A percentile compares a stretch with the other conserved stretches of the same genome.
Evolutionary conservation across 2,797 vertebrate genomes (phyloP).

Genomic region (Sparidentex hasta): DNA sequence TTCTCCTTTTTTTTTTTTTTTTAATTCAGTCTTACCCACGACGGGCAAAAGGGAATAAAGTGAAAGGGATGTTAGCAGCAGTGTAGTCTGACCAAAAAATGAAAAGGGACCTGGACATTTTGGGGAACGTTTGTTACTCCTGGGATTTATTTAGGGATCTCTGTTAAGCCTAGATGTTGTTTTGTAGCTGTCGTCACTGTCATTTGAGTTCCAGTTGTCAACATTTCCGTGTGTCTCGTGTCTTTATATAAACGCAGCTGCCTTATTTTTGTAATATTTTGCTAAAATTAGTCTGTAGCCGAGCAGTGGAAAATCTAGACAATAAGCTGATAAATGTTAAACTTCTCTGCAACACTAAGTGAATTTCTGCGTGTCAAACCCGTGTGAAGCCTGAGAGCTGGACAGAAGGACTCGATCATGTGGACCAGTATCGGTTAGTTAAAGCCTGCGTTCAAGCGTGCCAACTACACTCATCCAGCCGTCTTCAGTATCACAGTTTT

Average conservation of each 20-base stretch:
- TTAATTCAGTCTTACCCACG: slow-evolving; percentile 46
- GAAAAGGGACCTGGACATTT: slow-evolving; percentile 54
- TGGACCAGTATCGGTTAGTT: slow-evolving; percentile 45
- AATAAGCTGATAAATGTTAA: slow-evolving; percentile 45
- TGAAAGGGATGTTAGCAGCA: slow-evolving; percentile 39
- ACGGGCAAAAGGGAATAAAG: slow-evolving; percentile 50
- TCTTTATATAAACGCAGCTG: slow-evolving; percentile 52
- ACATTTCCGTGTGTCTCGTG: slow-evolving; percentile 40
- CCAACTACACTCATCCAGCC: slow-evolving; percentile 36
- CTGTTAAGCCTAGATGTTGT: slow-evolving; percentile 26
- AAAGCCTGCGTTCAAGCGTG: slow-evolving; percentile 37
- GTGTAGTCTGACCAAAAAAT: slow-evolving; percentile 45
- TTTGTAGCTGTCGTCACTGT: slow-evolving; percentile 32
- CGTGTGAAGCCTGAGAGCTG: slow-evolving; percentile 8
- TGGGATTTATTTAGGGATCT: slow-evolving; percentile 41
- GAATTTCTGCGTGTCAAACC: slow-evolving; percentile 53
- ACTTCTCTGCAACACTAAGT: slow-evolving; percentile 43
- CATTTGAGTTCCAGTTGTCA: slow-evolving; percentile 19
- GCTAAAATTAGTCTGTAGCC: slow-evolving; percentile 45
- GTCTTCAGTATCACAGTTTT: slow-evolving; percentile 53
- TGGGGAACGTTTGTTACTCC: slow-evolving; percentile 34
- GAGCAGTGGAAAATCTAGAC: slow-evolving; percentile 34
- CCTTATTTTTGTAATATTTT: slow-evolving; percentile 64
- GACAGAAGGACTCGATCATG: slow-evolving; percentile 19
- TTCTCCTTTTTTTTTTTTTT: slow-evolving; percentile 76